Evolutionary conservation across 2,113 vertebrate species (phyloP).

Genomic region (Plestiodon gilberti): DNA sequence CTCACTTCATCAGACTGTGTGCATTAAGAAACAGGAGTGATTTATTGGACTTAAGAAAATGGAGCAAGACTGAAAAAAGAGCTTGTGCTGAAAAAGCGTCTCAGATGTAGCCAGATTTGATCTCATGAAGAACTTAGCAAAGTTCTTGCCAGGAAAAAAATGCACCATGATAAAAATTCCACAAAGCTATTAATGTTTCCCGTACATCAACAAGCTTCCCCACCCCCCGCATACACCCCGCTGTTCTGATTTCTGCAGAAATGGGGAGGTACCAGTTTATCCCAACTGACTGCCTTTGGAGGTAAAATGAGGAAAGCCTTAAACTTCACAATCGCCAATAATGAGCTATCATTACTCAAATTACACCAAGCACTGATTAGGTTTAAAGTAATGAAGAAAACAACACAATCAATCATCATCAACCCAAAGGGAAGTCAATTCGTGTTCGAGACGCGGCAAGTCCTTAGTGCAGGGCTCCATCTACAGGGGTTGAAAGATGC

Average conservation of each 20-base stretch:
- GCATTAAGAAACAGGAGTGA: slow-evolving; percentile 63
- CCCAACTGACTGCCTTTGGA: slow-evolving; percentile 78
- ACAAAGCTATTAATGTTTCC: slow-evolving; percentile 50
- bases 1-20: slow-evolving; percentile 65
- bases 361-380: slow-evolving; percentile 98
- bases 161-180: slow-evolving; percentile 32
- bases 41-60: slow-evolving; percentile 71
- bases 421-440: slow-evolving; percentile 87
- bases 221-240: not conserved
- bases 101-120: slow-evolving; percentile 57
- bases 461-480: slow-evolving; percentile 82
- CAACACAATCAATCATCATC: slow-evolving; percentile 99
- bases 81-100: slow-evolving; percentile 54
- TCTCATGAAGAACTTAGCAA: slow-evolving; percentile 51
- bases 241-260: slow-evolving; percentile 46
- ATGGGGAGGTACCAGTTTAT: slow-evolving; percentile 74
- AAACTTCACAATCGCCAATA: slow-evolving; percentile 96
- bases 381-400: slow-evolving; percentile 99
- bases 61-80: slow-evolving; percentile 56
- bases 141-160: slow-evolving; percentile 51
- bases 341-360: slow-evolving; percentile 99
- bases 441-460: slow-evolving; percentile 72
- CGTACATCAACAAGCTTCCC: slow-evolving; percentile 48
- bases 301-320: slow-evolving; percentile 91
- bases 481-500: slow-evolving; percentile 79